phyloP scores from a whole-genome alignment of 2,797 vertebrate species.

The Catharus ustulatus region DNA sequence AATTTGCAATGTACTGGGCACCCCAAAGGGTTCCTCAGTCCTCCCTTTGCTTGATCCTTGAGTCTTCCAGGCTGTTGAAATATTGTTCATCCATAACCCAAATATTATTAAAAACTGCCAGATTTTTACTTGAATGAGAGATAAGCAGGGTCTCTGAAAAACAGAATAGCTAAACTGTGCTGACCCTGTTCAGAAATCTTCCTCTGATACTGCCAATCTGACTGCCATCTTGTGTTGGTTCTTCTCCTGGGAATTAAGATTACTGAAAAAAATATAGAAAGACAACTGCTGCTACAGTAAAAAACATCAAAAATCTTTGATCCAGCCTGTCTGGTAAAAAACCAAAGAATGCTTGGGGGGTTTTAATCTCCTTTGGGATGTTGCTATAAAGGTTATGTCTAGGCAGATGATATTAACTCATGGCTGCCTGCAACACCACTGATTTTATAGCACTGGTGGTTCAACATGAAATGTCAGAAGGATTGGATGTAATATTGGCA shows the following conservation, averaged over 20 bases:
- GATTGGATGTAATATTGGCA: not conserved
- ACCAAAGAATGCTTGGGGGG: not conserved
- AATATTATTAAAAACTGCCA: slow-evolving; percentile 42
- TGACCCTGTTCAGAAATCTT: slow-evolving; percentile 25
- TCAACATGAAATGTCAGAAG: not conserved
- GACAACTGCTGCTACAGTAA: not conserved
- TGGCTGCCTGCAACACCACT: not conserved
- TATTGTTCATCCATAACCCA: slow-evolving; percentile 49
- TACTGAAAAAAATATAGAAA: not conserved
- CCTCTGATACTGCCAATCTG: slow-evolving; percentile 43
- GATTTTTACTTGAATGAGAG: slow-evolving; percentile 47
- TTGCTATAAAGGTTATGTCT: not conserved
- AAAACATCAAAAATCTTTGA: not conserved
- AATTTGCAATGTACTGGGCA: not conserved
- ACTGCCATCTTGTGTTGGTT: slow-evolving; percentile 15
- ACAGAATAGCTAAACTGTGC: not conserved
- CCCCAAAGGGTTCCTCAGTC: not conserved
- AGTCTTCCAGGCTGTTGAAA: slow-evolving; percentile 37
- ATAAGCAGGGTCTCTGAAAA: not conserved
- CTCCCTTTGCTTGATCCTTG: not conserved
- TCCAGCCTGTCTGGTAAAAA: not conserved
- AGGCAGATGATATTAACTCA: not conserved
- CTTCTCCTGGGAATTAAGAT: slow-evolving; percentile 24
- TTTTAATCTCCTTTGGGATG: not conserved
- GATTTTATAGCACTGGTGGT: not conserved